Evolutionary conservation across 2,113 vertebrate genomes (phyloP), one percentile per base, ranked within the genome.

Genomic region (Lynx canadensis): DNA sequence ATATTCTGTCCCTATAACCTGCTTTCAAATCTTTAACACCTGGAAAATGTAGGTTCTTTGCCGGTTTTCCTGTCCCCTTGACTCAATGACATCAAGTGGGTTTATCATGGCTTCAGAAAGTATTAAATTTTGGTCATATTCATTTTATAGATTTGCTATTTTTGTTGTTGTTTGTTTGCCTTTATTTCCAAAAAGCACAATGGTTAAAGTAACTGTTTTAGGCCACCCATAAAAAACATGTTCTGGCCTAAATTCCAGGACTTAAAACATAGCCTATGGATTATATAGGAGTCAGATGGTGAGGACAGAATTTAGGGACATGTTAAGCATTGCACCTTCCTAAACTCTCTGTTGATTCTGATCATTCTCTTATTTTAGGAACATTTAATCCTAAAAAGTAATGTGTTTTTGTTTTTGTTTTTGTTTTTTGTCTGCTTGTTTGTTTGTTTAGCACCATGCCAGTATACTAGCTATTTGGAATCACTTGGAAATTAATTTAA

Each of bases 21-120:
- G 31, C 92, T 89, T 84, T 78, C 68, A 94, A 80, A 96, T 48
- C 50, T 93, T 94, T 57, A 95, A 95, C 87, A 81, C 81, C 79
- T 93, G 73, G 74, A 38, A 73, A 86, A 65, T 3, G 10, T 33
- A 73, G 18, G 19, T 92, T 69, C 19, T 23, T 60, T 29, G 16
- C 25, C 31, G 12, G 45, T 63, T 41, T 97, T 90, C 25, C 48
- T 84, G 4, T 48, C n/a, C n/a, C 19, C 76, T 13, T 41, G 10
- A 74, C 16, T 93, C 80, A 76, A 3, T 66, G 52, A 31, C 27
- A 65, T 50, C 23, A 86, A 38, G 19, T 68, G 7, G 5, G 15
- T 94, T 69, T 80, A 68, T 92, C 48, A 80, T 3, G 31, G 50
- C 11, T 57, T 86, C 50, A 41, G 68, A 6, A 10, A 83, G 16